Base-by-base conservation (phyloP, 2,888 invertebrate species). In the Brachycybe producta region DNA sequence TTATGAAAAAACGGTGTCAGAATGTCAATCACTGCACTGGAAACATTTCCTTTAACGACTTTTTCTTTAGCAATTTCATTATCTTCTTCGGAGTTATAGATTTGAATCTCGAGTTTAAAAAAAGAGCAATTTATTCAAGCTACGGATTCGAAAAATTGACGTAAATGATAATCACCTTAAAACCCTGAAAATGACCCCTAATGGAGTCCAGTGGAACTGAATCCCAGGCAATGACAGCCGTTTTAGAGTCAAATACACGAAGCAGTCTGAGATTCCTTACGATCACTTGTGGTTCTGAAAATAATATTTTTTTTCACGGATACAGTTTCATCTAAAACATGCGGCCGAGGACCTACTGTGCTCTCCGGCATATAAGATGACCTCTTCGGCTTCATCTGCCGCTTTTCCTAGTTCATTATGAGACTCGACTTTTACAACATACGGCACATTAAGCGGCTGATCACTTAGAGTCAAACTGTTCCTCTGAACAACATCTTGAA, bases 311-410 rank as follows among this genome's bases (percentile, higher is more conserved):
- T n/a, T n/a, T n/a, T n/a, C n/a, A n/a, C n/a, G n/a, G n/a, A n/a
- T n/a, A n/a, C n/a, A n/a, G n/a, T n/a, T n/a, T n/a, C n/a, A n/a
- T n/a, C n/a, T n/a, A n/a, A n/a, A n/a, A n/a, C n/a, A n/a, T n/a
- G n/a, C n/a, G n/a, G n/a, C n/a, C 32, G 28, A 19, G 13, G 39
- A 59, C 68, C 62, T 64, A 66, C 79, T 76, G 69, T 87, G 88
- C 70, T 97, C 95, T 39, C 97, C 97, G 0, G 95, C 95, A 69
- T 79, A 88, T 8, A 95, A 97, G 45, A 78, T 73, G 1, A 88
- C 77, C 65, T 85, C 82, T 26, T 78, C 73, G 0, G 91, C 82
- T 0, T 81, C 74, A 1, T 82, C 81, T 64, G 80, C 79, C 0
- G 90, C 81, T 61, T 84, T 82, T 30, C 98, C 98, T 52, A 76